Evolutionary conservation across 2,888 invertebrate genomes (phyloP).

Genomic region (Oligia strigilis): DNA sequence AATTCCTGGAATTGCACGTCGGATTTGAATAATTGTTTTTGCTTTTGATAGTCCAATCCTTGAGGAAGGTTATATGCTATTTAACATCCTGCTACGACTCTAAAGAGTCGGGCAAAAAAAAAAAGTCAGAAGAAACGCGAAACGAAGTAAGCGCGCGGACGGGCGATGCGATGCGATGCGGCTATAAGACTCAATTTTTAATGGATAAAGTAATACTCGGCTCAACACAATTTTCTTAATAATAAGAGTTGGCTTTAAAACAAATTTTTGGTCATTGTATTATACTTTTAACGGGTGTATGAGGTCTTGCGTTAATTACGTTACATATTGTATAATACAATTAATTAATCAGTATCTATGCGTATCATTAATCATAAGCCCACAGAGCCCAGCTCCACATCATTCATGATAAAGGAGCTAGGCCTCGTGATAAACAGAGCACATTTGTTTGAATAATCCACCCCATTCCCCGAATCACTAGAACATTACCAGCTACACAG

Average conservation of each 20-base stretch:
- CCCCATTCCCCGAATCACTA: slow-evolving; percentile 28
- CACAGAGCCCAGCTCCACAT: not conserved
- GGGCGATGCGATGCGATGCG: too few relatives aligned
- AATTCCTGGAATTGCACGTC: not conserved
- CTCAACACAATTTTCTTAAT: too few relatives aligned
- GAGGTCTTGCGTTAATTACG: too few relatives aligned
- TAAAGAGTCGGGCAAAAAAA: not conserved
- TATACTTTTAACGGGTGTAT: too few relatives aligned
- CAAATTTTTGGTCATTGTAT: too few relatives aligned
- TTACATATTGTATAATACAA: not conserved
- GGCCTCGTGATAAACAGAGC: slow-evolving; percentile 44
- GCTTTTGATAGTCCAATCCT: not conserved
- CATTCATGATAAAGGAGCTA: slow-evolving; percentile 13
- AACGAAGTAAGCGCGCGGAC: too few relatives aligned
- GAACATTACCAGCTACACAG: slow-evolving; percentile 28
- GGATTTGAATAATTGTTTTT: not conserved
- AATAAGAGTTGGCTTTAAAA: too few relatives aligned
- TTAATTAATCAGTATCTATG: slow-evolving; percentile 29
- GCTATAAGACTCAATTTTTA: too few relatives aligned
- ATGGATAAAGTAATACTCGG: too few relatives aligned
- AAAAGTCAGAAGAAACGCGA: not conserved
- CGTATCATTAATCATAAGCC: slow-evolving; percentile 12
- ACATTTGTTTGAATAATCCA: slow-evolving; percentile 51
- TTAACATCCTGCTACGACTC: not conserved
- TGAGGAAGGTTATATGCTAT: not conserved